Percentiles rank a stretch among this genome's conserved stretches.
phyloP scores from a whole-genome alignment of 1,140 invertebrate genomes.

The Pentalonia nigronervosa region DNA sequence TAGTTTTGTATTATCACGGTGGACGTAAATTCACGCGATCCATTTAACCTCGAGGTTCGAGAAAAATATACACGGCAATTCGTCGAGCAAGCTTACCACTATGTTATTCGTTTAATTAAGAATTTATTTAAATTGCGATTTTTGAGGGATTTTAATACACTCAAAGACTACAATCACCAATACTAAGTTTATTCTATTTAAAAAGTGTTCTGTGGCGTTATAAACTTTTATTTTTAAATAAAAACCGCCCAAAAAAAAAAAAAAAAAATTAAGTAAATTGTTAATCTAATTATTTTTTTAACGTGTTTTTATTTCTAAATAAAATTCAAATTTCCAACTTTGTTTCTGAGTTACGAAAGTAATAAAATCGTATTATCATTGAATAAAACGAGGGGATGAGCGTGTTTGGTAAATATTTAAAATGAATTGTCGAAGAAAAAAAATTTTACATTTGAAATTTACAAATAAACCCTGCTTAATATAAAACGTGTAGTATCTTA shows the following conservation, averaged over 20 bases:
- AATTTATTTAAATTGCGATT: too few relatives aligned
- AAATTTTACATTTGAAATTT: neutral
- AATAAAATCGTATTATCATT: neutral
- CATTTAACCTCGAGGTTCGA: too few relatives aligned
- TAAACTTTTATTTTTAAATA: neutral
- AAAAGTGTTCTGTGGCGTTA: neutral
- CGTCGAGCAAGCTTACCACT: too few relatives aligned
- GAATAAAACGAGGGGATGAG: neutral
- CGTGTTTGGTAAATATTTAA: neutral
- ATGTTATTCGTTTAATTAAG: too few relatives aligned
- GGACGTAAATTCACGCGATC: too few relatives aligned
- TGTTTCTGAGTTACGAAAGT: neutral
- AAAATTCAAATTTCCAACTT: neutral
- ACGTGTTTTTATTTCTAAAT: neutral
- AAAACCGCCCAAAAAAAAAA: too few relatives aligned
- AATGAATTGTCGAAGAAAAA: neutral
- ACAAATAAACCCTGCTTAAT: neutral
- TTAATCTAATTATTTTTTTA: neutral
- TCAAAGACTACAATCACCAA: neutral
- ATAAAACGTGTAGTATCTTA: neutral
- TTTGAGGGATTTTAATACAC: neutral
- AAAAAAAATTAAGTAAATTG: neutral
- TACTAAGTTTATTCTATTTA: too few relatives aligned
- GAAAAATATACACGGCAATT: too few relatives aligned
- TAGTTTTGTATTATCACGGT: too few relatives aligned